Conservation (phyloP, 2,113 vertebrate genomes). For the Sceloporus undulatus region DNA sequence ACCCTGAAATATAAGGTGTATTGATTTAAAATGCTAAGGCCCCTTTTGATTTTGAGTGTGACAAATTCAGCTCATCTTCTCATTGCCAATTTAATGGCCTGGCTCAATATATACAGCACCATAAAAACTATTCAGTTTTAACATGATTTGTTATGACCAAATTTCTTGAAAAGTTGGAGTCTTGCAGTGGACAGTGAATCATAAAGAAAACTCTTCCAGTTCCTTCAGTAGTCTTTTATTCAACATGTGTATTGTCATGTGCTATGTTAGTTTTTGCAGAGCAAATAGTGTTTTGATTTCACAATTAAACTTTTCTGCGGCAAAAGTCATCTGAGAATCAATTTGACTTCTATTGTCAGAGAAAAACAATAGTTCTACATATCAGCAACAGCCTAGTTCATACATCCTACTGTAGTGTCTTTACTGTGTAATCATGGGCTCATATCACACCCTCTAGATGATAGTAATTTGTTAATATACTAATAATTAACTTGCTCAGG, state of each 20-base stretch:
- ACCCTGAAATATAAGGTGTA: conserved; percentile 24
- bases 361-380: neutral
- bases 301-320: conserved; percentile 21
- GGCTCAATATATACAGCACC: conserved; percentile 50
- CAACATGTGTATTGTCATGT: neutral
- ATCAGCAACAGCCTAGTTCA: neutral
- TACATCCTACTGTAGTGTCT: neutral
- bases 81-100: conserved; percentile 50
- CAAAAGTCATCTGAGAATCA: fast-evolving
- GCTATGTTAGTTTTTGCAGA: neutral
- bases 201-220: conserved; percentile 40
- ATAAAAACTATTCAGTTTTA: conserved; percentile 7
- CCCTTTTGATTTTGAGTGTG: conserved; percentile 35
- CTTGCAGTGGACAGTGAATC: conserved; percentile 50
- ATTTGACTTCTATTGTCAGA: no score
- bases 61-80: conserved; percentile 54
- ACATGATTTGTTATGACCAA: conserved; percentile 50
- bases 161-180: conserved; percentile 33
- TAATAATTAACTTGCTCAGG: no score
- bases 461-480: no score
- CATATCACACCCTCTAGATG: no score
- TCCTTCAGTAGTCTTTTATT: conserved; percentile 35
- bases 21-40: conserved; percentile 58
- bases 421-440: neutral
- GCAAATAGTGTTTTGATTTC: neutral